Conservation (phyloP, 2,113 vertebrate genomes). For the Perccottus glenii region DNA sequence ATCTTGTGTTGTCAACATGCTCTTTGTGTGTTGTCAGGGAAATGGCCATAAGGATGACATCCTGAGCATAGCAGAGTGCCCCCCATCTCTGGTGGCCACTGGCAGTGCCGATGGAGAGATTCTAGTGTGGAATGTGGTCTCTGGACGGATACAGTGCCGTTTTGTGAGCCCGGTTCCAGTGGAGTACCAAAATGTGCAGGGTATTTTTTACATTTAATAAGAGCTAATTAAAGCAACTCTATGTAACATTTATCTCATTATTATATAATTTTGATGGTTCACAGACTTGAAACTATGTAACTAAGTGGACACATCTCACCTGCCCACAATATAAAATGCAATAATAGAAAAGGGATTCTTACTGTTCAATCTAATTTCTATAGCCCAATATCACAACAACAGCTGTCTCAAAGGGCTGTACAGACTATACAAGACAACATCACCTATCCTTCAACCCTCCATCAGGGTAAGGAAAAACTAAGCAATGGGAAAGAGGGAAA, state of each 20-base stretch:
- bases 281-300: no score
- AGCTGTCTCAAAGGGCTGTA: no score
- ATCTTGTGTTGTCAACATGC: not conserved
- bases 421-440: no score
- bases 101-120: constrained; percentile 79
- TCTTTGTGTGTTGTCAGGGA: constrained; percentile 45
- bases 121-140: constrained; percentile 79
- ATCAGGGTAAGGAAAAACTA: no score
- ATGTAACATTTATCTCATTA: not conserved
- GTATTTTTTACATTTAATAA: constrained; percentile 30
- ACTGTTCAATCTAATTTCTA: no score
- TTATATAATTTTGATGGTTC: no score
- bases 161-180: constrained; percentile 45
- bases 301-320: no score
- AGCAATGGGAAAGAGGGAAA: no score
- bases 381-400: no score
- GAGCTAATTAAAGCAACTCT: not conserved
- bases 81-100: constrained; percentile 75
- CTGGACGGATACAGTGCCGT: constrained; percentile 69
- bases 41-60: constrained; percentile 74
- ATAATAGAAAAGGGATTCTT: no score
- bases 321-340: no score
- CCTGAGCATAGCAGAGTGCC: constrained; percentile 79
- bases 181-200: constrained; percentile 23
- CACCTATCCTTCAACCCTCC: no score